Percentiles rank a stretch among this genome's conserved stretches.
Conservation (phyloP, 2,113 vertebrate species). For the Thunnus thynnus region DNA sequence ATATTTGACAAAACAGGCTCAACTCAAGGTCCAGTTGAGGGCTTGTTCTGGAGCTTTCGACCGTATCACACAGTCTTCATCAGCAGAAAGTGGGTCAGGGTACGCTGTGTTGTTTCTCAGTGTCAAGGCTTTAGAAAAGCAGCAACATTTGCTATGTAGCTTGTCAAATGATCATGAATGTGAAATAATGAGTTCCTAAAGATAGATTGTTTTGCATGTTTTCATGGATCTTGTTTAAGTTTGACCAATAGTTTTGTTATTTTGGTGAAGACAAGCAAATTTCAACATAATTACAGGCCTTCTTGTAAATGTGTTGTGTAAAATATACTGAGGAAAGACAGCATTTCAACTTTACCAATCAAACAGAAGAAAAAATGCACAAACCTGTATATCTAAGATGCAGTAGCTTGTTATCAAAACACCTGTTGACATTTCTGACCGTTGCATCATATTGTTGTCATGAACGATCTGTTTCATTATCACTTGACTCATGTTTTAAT, state of each 20-base stretch:
- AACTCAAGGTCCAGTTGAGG: background rate
- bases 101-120: background rate
- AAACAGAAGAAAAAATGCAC: constrained; percentile 13
- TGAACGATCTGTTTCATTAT: background rate
- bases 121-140: background rate
- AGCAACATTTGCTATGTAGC: background rate
- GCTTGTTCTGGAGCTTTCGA: background rate
- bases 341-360: background rate
- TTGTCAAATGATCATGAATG: background rate
- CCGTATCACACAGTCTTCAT: background rate
- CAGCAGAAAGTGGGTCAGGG: background rate
- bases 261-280: background rate
- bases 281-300: background rate
- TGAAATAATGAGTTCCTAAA: background rate
- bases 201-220: background rate
- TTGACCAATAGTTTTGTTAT: background rate
- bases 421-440: background rate
- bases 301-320: background rate
- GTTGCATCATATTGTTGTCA: background rate
- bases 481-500: background rate
- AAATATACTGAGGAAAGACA: no score
- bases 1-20: background rate
- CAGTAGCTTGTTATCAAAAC: background rate
- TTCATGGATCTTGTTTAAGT: background rate
- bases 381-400: background rate